Conservation (phyloP, 2,797 vertebrate genomes). For the Mus caroli region DNA sequence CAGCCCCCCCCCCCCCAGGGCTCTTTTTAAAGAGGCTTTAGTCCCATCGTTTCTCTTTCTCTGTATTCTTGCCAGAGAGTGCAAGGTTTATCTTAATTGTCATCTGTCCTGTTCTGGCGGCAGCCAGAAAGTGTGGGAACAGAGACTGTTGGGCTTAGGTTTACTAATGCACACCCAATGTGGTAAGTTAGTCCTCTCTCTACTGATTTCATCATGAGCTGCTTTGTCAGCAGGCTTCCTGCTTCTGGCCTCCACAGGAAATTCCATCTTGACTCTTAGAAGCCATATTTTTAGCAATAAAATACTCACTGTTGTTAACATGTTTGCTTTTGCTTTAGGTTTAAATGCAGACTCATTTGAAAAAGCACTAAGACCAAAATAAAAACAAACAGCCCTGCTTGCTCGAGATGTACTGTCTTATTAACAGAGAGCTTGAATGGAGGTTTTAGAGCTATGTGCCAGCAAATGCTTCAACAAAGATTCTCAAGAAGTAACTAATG, state of each 20-base stretch:
- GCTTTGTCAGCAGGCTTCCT: slow-evolving; percentile 55
- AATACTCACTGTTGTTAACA: slow-evolving; percentile 35
- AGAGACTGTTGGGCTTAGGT: slow-evolving; percentile 27
- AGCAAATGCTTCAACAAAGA: not conserved
- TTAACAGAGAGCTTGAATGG: slow-evolving; percentile 28
- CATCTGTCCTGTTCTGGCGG: not conserved
- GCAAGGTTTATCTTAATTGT: not conserved
- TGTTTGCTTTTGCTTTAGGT: slow-evolving; percentile 62
- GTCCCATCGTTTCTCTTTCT: not conserved
- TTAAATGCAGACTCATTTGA: slow-evolving; percentile 48
- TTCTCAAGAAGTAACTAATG: not conserved
- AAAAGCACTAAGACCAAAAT: slow-evolving; percentile 28
- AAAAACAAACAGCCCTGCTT: slow-evolving; percentile 29
- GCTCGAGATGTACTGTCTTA: not conserved
- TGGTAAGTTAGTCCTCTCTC: slow-evolving; percentile 55
- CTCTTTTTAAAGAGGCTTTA: not conserved
- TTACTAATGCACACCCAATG: slow-evolving; percentile 45
- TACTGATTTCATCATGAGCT: slow-evolving; percentile 35
- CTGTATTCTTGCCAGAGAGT: not conserved
- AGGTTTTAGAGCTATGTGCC: not conserved
- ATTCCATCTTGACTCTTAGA: slow-evolving; percentile 58
- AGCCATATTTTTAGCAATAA: slow-evolving; percentile 70
- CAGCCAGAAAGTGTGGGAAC: not conserved
- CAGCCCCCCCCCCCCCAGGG: not conserved
- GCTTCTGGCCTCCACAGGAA: slow-evolving; percentile 67